Conservation (phyloP, 2,888 invertebrate genomes). For the Morpho achilles region DNA sequence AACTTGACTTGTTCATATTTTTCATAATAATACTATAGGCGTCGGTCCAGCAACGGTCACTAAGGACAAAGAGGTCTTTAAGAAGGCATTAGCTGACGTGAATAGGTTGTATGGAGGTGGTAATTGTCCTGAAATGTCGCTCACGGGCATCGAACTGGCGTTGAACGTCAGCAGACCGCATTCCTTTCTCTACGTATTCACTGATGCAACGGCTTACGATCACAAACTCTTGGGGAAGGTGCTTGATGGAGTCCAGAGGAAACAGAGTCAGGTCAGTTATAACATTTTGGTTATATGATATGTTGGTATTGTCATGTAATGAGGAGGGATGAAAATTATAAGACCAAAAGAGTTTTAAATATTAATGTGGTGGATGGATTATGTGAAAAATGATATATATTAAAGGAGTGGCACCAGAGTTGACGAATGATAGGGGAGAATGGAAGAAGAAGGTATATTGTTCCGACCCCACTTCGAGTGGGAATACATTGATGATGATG, state of each 20-base stretch:
- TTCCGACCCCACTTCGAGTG: too few species aligned
- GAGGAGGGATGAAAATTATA: too few species aligned
- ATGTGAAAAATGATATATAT: too few species aligned
- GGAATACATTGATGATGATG: too few species aligned
- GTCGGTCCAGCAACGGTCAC: constrained; percentile 83
- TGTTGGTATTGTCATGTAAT: too few species aligned
- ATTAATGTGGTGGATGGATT: too few species aligned
- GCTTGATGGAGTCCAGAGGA: constrained; percentile 83
- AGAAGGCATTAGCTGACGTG: constrained; percentile 67
- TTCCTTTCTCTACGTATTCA: constrained; percentile 87
- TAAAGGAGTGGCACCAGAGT: too few species aligned
- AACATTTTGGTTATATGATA: too few species aligned
- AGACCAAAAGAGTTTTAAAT: too few species aligned
- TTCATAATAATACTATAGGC: constrained; percentile 48
- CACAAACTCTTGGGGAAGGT: constrained; percentile 80
- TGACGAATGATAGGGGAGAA: too few species aligned
- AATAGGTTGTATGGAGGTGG: constrained; percentile 83
- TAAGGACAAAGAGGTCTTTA: constrained; percentile 79
- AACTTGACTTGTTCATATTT: too few species aligned
- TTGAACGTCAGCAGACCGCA: constrained; percentile 81
- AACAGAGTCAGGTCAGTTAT: constrained; percentile 82
- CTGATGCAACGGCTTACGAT: constrained; percentile 86
- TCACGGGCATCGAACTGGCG: constrained; percentile 83
- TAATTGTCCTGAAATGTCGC: constrained; percentile 86
- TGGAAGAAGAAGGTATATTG: too few species aligned